Evolutionary conservation across 2,888 invertebrate genomes (phyloP), one percentile per base, ranked within the genome.

Genomic region (Eupithecia vulgata): DNA sequence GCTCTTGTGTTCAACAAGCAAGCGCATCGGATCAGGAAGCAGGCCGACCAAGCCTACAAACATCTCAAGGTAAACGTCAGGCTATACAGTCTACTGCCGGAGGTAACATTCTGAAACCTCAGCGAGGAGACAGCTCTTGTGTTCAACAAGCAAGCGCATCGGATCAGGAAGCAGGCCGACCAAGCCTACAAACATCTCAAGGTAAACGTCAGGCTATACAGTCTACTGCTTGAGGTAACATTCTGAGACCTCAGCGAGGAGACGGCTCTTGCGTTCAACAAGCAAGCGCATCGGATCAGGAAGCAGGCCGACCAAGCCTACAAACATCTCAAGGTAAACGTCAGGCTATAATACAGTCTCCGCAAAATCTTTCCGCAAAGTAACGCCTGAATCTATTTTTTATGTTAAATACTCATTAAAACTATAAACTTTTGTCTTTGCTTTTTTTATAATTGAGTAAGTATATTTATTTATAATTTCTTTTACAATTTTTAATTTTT

Each of bases 81-180:
- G 0, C 45, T 45, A 6, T 45, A 45, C 45, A 45, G 45, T 45
- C 17, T 6, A 45, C 45, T 45, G 45, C 15, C 17, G 17, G 37
- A 37, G 5, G 37, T 7, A 7, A 37, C 37, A 37, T 7, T 37
- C 21, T 98, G 98, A 98, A 96, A 96, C 79, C 92, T 94, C 5
- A 87, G 85, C 73, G 91, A 92, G 79, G 95, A 95, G 45, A 96
- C 96, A 77, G 95, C 95, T 68, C 90, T 95, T 0, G 88, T 91
- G 34, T 97, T 97, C 87, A 95, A 95, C 77, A 94, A 95, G 59
- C 96, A 97, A 80, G 97, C 97, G 0, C 95, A 96, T 82, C 89
- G 94, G 76, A 97, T 98, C 77, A 92, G 97, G 76, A 94, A 95
- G 72, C 96, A 96, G 82, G 97, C 98, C 0, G 96, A 96, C 74